phyloP scores from a whole-genome alignment of 1,140 invertebrate species.

The Platyscapa corneri region DNA sequence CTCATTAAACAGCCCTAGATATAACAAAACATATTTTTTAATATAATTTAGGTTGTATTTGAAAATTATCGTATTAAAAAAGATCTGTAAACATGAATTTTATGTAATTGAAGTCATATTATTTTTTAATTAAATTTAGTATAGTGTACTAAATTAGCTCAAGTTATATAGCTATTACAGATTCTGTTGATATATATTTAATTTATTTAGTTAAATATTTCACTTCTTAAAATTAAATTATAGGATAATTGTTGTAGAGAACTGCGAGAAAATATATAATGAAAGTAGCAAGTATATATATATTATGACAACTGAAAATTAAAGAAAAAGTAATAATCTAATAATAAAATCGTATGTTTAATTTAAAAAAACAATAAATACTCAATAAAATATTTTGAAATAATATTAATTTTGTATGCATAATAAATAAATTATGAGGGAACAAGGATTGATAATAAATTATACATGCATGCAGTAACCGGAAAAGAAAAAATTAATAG shows the following conservation, averaged over 20 bases:
- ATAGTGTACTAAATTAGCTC: no score
- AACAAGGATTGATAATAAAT: slow-evolving; percentile 52
- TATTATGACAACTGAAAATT: background rate
- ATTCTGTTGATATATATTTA: no score
- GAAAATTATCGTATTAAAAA: background rate
- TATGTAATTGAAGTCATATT: background rate
- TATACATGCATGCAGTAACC: slow-evolving; percentile 46
- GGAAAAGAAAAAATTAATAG: background rate
- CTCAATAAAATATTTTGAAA: slow-evolving; percentile 38
- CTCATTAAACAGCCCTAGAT: background rate
- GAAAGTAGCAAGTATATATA: background rate
- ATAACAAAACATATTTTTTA: background rate
- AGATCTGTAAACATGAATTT: background rate
- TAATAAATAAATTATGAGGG: slow-evolving; percentile 53
- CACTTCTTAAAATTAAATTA: no score
- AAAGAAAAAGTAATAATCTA: background rate
- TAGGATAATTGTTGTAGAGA: background rate
- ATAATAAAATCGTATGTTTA: background rate
- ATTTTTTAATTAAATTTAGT: no score
- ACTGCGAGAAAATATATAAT: background rate
- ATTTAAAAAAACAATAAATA: background rate
- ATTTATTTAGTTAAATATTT: no score
- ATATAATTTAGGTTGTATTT: background rate
- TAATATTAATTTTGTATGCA: slow-evolving; percentile 44
- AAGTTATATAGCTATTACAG: no score